Evolutionary conservation across 1,140 invertebrate genomes (phyloP).

Genomic region (Pseudomyrmex flavicornis): DNA sequence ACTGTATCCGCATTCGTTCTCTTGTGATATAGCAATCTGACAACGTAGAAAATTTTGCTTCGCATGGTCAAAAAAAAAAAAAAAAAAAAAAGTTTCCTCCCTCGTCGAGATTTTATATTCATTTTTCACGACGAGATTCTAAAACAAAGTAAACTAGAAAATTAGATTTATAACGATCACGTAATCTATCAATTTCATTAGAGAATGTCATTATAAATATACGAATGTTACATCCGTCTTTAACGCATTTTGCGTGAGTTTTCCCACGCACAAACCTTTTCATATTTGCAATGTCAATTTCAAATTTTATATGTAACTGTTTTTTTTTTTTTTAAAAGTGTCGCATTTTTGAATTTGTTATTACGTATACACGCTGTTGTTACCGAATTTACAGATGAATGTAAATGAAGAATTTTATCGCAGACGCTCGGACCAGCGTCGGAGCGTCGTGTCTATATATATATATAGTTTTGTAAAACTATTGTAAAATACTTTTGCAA

Average conservation of each 20-base stretch:
- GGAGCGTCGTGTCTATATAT: constrained; percentile 9
- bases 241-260: no score
- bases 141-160: no score
- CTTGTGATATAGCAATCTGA: background rate
- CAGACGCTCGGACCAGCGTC: background rate
- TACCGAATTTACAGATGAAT: background rate
- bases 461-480: constrained; percentile 43
- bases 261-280: no score
- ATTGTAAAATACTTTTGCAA: constrained; percentile 47
- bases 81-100: background rate
- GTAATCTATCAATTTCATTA: no score
- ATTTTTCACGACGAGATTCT: no score
- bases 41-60: background rate
- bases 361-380: constrained; percentile 1
- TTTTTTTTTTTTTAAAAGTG: background rate
- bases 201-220: no score
- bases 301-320: background rate
- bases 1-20: background rate
- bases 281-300: no score
- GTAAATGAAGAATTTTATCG: constrained; percentile 8
- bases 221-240: no score
- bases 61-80: background rate
- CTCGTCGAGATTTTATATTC: background rate
- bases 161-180: no score
- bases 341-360: constrained; percentile 4